Conservation (phyloP, 2,113 vertebrate species). For the Neolamprologus variostigma region DNA sequence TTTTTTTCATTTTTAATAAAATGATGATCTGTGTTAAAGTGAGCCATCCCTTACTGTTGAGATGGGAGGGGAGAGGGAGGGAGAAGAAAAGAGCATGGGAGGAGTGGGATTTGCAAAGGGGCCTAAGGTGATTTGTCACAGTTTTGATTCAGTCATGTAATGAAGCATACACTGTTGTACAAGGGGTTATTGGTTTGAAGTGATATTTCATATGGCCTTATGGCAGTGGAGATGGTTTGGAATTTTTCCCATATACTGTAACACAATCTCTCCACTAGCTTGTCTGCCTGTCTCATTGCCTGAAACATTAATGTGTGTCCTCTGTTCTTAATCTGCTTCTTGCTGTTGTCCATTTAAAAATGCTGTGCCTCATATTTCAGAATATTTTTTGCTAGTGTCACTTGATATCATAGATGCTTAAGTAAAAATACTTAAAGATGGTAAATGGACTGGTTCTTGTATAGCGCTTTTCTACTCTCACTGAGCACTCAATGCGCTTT, state of each 20-base stretch:
- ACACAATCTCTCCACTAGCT: background rate
- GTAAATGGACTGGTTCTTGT: background rate
- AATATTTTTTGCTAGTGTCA: background rate
- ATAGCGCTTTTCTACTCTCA: background rate
- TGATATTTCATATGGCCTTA: slow-evolving; percentile 23
- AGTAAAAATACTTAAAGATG: background rate
- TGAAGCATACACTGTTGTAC: slow-evolving; percentile 26
- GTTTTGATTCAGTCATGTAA: slow-evolving; percentile 45
- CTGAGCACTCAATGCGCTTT: background rate
- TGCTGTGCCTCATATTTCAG: background rate
- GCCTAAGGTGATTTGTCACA: slow-evolving; percentile 53
- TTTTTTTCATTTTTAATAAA: slow-evolving; percentile 52
- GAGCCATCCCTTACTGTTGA: slow-evolving; percentile 17
- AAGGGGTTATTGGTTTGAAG: slow-evolving; percentile 30
- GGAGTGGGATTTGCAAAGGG: slow-evolving; percentile 31
- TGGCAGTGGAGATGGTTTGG: background rate
- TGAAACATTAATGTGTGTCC: background rate
- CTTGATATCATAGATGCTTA: background rate
- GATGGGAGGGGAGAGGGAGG: background rate
- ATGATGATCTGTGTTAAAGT: slow-evolving; percentile 51
- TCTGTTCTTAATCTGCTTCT: background rate
- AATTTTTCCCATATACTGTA: background rate
- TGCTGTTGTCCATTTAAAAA: background rate
- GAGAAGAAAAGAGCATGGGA: background rate
- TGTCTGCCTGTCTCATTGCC: background rate